Evolutionary conservation across 2,113 vertebrate species (phyloP).

Genomic region (Brevimyrus niger): DNA sequence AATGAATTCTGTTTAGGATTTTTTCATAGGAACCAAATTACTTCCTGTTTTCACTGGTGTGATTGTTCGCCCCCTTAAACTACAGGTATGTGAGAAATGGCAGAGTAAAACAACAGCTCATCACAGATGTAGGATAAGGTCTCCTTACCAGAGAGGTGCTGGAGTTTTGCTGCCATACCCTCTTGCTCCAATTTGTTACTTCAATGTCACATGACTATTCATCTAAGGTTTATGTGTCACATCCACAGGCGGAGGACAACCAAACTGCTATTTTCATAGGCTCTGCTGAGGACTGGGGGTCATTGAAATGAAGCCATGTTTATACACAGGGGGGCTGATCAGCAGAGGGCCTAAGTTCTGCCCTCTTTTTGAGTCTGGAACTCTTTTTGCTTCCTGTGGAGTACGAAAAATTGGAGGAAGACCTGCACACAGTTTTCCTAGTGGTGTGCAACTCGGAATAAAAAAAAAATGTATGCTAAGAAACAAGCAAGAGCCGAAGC

Average conservation of each 20-base stretch:
- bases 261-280: not conserved
- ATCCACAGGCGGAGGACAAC: not conserved
- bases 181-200: not conserved
- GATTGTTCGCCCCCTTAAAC: not conserved
- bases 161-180: not conserved
- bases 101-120: not conserved
- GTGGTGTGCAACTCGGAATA: not conserved
- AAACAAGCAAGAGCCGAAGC: not conserved
- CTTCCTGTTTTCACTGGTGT: not conserved
- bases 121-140: not conserved
- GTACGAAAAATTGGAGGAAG: not conserved
- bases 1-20: not conserved
- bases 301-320: not conserved
- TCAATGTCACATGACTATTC: not conserved
- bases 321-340: not conserved
- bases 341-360: not conserved
- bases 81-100: not conserved
- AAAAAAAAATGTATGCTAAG: not conserved
- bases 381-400: not conserved
- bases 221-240: constrained; percentile 3
- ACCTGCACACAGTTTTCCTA: not conserved
- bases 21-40: not conserved
- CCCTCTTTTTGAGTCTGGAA: not conserved
- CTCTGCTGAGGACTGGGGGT: not conserved
- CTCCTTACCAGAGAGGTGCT: not conserved